Evolutionary conservation across 2,797 vertebrate species (phyloP).

Genomic region (Enoplosus armatus): DNA sequence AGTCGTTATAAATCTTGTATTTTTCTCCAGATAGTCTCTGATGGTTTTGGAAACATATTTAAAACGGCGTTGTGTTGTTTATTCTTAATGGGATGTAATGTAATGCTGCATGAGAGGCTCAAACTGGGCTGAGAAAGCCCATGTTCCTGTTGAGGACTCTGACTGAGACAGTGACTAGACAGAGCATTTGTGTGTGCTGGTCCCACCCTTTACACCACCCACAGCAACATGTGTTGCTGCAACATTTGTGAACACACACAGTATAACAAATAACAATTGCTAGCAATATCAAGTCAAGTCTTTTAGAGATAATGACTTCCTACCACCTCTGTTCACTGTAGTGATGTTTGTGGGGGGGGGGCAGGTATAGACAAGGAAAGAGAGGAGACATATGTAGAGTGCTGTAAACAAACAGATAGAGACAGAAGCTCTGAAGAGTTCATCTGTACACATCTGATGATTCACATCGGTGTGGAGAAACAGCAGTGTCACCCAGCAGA

Average conservation of each 20-base stretch:
- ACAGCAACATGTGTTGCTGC: not conserved
- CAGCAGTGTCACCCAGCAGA: slow-evolving; percentile 37
- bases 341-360: not conserved
- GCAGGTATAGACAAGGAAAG: not conserved
- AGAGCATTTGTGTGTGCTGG: not conserved
- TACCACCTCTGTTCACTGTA: not conserved
- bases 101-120: not conserved
- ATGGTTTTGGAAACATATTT: not conserved
- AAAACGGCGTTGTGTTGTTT: not conserved
- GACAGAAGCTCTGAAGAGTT: not conserved
- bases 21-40: not conserved
- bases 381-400: not conserved
- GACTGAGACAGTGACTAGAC: not conserved
- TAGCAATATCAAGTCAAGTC: not conserved
- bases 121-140: not conserved
- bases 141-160: not conserved
- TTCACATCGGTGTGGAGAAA: slow-evolving; percentile 45
- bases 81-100: too few relatives aligned
- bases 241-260: not conserved
- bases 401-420: not conserved
- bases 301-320: not conserved
- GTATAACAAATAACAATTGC: not conserved
- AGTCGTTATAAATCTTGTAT: not conserved
- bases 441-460: slow-evolving; percentile 25
- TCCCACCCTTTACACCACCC: slow-evolving; percentile 22